Base-by-base conservation (phyloP, 2,888 invertebrate species). In the Dryadula phaetusa region DNA sequence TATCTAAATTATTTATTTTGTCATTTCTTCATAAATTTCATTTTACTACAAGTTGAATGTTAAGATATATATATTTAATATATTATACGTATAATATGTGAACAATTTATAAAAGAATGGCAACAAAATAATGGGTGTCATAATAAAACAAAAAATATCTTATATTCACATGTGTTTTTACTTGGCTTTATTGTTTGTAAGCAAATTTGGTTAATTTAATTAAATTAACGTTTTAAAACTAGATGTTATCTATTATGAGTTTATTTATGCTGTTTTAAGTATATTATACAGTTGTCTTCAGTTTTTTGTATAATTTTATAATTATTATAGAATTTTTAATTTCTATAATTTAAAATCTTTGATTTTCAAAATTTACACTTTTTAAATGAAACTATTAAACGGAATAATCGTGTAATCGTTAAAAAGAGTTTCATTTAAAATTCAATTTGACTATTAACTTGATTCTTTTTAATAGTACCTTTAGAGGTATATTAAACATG, bases 131-230 rank as follows among this genome's bases (percentile, higher is more conserved):
- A 52, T 52, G 52, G 32, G 16, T 52, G 28, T 28, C 18, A 12
- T 52, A 52, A 32, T 32, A 5, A 52, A 32, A 52, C 10, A 18
- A 28, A 25, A 46, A 52, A 28, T 49, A 28, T 52, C 32, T 52
- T 49, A 25, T 49, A 47, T 20, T n/a, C n/a, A 37, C 16, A 52
- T 52, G 4, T 52, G 32, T 32, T 32, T 52, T 16, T 32, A 16
- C 52, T 52, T 52, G n/a, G 5, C 28, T 52, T 52, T 52, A 52
- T 52, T 52, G 32, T 28, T 49, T 52, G 28, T 52, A 52, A 52
- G 52, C 16, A 52, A 52, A 49, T 28, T 52, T 16, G 52, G 16
- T 3, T 52, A 52, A 52, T 52, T 18, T 16, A 16, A 52, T 12
- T 4, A 52, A 32, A 52, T 52, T 16, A 28, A 28, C n/a, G 8